Evolutionary conservation across 2,888 invertebrate species (phyloP), one percentile per base, ranked within the genome.

Genomic region (Trichogramma evanescens): DNA sequence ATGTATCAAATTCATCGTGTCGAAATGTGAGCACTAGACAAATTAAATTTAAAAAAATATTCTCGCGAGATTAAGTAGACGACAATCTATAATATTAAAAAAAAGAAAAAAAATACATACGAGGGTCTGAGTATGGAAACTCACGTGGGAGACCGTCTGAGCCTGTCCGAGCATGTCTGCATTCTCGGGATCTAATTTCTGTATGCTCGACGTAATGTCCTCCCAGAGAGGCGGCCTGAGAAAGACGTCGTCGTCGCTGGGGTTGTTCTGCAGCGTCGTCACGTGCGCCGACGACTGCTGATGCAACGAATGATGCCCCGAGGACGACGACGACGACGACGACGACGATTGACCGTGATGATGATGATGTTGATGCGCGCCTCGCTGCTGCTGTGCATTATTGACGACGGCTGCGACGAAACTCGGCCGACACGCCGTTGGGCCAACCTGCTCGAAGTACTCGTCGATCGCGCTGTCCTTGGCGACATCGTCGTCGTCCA

Each of bases 171-270:
- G 81, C 89, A 92, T 91, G 72, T 91, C 89, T 57, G 92, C 91
- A 76, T 93, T 93, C 78, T 92, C 92, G 41, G 92, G 91, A 77
- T 93, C 93, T 74, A 93, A 88, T 79, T 92, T 93, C 76, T 91
- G 87, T 79, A 93, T 91, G 73, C 91, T 91, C 77, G 91, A 90
- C 66, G 92, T 89, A 76, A 93, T 92, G 81, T 93, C 93, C 80
- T 93, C 93, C 93, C 93, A 93, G 49, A 93, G 83, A 43, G 91
- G 90, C 50, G 93, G 92, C 71, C 91, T 87, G 69, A 91, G 86
- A 80, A 91, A 93, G 57, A 89, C 89, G 80, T 93, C 93, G 79
- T 93, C 93, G 77, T 89, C 84, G 75, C 80, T 48, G 85, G 76
- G 43, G 85, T 77, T 58, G 26, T 26, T 26, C 3, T 26, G 26